phyloP scores from a whole-genome alignment of 1,140 invertebrate genomes.

The Hyphantria cunea region DNA sequence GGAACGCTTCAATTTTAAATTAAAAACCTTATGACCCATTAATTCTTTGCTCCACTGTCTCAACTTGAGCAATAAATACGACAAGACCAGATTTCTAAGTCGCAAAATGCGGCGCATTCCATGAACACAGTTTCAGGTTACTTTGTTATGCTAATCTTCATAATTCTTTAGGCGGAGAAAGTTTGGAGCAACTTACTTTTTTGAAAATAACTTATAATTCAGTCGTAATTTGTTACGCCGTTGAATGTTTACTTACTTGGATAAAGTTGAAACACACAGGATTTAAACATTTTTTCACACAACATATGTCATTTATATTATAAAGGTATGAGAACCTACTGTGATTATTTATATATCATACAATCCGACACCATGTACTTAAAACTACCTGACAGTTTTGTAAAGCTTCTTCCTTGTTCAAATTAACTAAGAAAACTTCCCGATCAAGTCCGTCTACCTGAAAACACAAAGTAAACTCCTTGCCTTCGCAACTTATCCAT shows the following conservation, averaged over 20 bases:
- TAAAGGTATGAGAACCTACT: neutral
- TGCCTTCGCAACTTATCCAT: slow-evolving; percentile 80
- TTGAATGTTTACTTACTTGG: slow-evolving; percentile 41
- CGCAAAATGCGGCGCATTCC: slow-evolving; percentile 63
- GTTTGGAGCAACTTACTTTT: slow-evolving; percentile 71
- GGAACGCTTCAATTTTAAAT: neutral
- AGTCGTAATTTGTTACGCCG: slow-evolving; percentile 67
- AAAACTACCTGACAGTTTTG: slow-evolving; percentile 66
- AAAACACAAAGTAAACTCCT: slow-evolving; percentile 79
- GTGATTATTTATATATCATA: slow-evolving; percentile 11
- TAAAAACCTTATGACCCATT: neutral
- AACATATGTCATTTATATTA: neutral
- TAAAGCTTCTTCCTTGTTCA: slow-evolving; percentile 72
- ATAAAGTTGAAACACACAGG: slow-evolving; percentile 29
- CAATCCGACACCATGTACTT: slow-evolving; percentile 43
- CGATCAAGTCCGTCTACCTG: slow-evolving; percentile 79
- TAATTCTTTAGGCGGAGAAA: slow-evolving; percentile 77
- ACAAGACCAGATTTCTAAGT: slow-evolving; percentile 46
- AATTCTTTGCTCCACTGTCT: neutral
- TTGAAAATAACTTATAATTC: slow-evolving; percentile 77
- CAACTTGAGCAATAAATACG: slow-evolving; percentile 20
- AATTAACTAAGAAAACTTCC: slow-evolving; percentile 80
- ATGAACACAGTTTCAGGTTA: slow-evolving; percentile 72
- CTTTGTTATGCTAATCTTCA: slow-evolving; percentile 81
- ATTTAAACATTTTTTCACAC: slow-evolving; percentile 6